Conservation (phyloP, 2,797 vertebrate genomes). For the Gouania willdenowi region DNA sequence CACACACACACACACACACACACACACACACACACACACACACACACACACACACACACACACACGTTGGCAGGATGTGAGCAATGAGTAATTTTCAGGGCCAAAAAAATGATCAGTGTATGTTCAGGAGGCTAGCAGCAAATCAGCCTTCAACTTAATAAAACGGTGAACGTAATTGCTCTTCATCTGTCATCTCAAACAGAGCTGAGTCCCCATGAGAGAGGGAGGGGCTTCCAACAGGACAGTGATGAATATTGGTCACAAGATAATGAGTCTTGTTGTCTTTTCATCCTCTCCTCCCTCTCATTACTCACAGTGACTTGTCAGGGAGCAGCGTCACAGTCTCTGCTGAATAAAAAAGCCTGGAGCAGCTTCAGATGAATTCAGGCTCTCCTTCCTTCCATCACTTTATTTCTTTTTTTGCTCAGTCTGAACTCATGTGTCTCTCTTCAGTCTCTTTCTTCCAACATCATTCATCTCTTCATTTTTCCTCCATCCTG, state of each 20-base stretch:
- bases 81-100: conserved; percentile 29
- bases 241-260: conserved; percentile 75
- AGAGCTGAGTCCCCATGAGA: conserved; percentile 37
- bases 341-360: conserved; percentile 78
- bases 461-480: conserved; percentile 61
- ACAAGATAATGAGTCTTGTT: conserved; percentile 76
- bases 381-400: conserved; percentile 63
- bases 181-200: conserved; percentile 71
- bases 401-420: conserved; percentile 29
- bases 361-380: conserved; percentile 64
- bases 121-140: conserved; percentile 45
- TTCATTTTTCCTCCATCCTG: conserved; percentile 58
- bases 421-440: conserved; percentile 61
- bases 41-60: neutral
- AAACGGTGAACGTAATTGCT: conserved; percentile 66
- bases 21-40: neutral
- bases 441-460: conserved; percentile 49
- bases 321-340: conserved; percentile 69
- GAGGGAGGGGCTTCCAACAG: conserved; percentile 60
- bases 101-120: conserved; percentile 56
- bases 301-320: conserved; percentile 72
- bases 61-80: conserved; percentile 20
- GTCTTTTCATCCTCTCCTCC: conserved; percentile 58
- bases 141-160: conserved; percentile 58
- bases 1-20: neutral